Evolutionary conservation across 2,888 invertebrate species (phyloP).

Genomic region (Himalopsyche anomala): DNA sequence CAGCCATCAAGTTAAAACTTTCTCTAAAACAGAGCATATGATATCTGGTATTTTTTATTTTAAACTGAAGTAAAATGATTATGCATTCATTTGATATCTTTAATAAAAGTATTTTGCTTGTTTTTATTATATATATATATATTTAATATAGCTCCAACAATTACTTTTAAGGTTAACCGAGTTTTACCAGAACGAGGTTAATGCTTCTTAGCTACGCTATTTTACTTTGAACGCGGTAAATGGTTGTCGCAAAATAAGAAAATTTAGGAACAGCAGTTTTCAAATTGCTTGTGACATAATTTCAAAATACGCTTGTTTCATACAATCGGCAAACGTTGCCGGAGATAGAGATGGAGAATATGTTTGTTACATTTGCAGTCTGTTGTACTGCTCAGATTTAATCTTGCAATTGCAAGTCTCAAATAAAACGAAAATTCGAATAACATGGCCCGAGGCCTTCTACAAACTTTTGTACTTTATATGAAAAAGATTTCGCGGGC

Average conservation of each 20-base stretch:
- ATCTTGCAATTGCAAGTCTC: conserved; percentile 62
- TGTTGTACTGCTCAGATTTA: conserved; percentile 59
- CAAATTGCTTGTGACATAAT: conserved; percentile 8
- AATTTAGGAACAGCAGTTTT: conserved; percentile 15
- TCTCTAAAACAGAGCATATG: too few species aligned
- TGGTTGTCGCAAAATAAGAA: background rate
- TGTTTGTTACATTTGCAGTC: conserved; percentile 38
- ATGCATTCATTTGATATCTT: too few species aligned
- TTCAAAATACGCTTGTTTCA: conserved; percentile 1
- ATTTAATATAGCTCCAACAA: background rate
- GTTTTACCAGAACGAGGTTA: background rate
- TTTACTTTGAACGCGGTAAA: background rate
- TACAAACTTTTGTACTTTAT: conserved; percentile 56
- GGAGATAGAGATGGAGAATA: conserved; percentile 7
- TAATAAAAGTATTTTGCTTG: too few species aligned
- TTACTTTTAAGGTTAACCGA: background rate
- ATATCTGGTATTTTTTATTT: too few species aligned
- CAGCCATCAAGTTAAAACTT: too few species aligned
- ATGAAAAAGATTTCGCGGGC: conserved; percentile 54
- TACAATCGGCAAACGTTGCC: background rate
- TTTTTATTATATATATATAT: too few species aligned
- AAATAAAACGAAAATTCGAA: conserved; percentile 62
- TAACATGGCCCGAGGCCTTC: conserved; percentile 59
- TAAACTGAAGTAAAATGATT: too few species aligned
- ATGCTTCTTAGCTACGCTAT: background rate